Base-by-base conservation (phyloP, 1,140 invertebrate genomes). In the Zaprionus camerounensis region DNA sequence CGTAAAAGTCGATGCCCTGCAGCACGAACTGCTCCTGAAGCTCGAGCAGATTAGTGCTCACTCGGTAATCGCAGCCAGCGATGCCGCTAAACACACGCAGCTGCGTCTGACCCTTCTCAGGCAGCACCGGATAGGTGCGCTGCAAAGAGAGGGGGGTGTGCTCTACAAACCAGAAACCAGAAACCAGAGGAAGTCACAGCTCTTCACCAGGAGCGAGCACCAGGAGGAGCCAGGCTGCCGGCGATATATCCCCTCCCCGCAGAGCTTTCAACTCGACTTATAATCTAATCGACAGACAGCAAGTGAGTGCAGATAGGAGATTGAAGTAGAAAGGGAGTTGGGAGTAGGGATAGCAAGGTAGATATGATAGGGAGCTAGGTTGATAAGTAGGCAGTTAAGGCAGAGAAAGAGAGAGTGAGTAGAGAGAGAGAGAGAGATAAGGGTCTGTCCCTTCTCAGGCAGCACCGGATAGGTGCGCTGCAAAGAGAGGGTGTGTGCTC, bases 41-140 rank as follows among this genome's bases (percentile, higher is more conserved):
- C n/a, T 69, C 53, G 26, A 64, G 58, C 74, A 80, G 62, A 53
- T 76, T 71, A 5, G 91, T 81, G 12, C 57, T 66, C 13, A 94
- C 38, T 12, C 57, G 49, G 15, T 94, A 91, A 1, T 78, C 31
- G 72, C 94, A 95, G 51, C 93, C 78, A 3, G 94, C 91, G 13
- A 83, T 77, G 3, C 94, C 94, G 86, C 97, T 98, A 70, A 95
- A 96, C 53, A 97, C 93, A 49, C 96, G 93, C n/a, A 97, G 61
- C 91, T 97, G 96, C 0, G 94, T 94, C 34, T 94, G 84, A 6
- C 94, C 95, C 15, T 74, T 9, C 11, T 92, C 80, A 1, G 97
- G 95, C 6, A 96, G 73, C 4, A 94, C 81, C 2, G 96, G 95
- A 80, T 96, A 95, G 0, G 96, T 96, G 69, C 92, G 91, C 91